Evolutionary conservation across 2,797 vertebrate genomes (phyloP), one percentile per base, ranked within the genome.

Genomic region (Sebastes minor): DNA sequence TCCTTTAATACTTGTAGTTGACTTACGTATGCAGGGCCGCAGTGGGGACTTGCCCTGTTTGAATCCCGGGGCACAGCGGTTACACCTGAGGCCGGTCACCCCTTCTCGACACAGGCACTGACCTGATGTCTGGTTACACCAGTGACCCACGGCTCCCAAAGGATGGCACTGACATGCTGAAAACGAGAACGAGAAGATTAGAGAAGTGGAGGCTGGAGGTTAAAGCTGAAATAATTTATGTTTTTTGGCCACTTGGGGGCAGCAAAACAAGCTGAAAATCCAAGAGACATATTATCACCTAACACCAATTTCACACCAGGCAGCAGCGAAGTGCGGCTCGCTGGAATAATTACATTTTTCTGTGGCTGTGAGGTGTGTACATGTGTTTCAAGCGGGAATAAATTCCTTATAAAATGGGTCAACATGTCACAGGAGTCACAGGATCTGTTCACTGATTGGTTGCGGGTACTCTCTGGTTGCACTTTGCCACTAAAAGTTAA

Each of bases 91-190:
- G 62, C 97, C 97, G 0, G 93, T 96, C 88, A 98, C 97, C 2
- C 97, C 97, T 2, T 97, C 93, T 71, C 97, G 96, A 91, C 97
- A 98, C 72, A 96, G 91, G 81, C 97, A 98, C 85, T 98, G 97
- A 30, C 97, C 97, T 0, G 96, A 96, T 3, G 97, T 97, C 93
- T 97, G 97, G 91, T 98, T 98, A 85, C 97, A 98, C 94, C 94
- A 94, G 42, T 71, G 93, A 2, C 97, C 96, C 27, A 95, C 95
- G 0, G 97, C 97, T 23, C 97, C 97, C 76, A 98, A 76, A 1
- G 96, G 95, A 76, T 98, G 97, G 82, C 97, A 98, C 91, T 96
- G 96, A 80, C 97, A 98, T 0, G 96, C 97, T 98, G 83, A 27
- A 63, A 57, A 42, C 38, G 27, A 67, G 23, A 62, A 38, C 2